Evolutionary conservation across 2,113 vertebrate genomes (phyloP), one percentile per base, ranked within the genome.

Genomic region (Cynopterus brachyotis): DNA sequence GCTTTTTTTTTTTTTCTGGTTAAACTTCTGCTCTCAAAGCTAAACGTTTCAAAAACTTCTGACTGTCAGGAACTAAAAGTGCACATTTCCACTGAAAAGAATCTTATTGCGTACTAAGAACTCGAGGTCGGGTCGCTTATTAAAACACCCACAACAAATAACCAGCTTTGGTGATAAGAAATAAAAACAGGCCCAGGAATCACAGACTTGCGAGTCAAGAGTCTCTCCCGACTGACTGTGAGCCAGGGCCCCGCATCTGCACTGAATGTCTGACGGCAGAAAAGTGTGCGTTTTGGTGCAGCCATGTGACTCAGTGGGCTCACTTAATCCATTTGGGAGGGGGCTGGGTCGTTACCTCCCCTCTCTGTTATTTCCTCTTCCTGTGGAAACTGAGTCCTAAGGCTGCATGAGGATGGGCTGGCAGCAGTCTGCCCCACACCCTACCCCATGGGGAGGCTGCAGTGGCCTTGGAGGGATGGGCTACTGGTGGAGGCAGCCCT

Each of bases 21-120:
- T 40, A 64, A 83, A 75, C 4, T 59, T 81, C 24, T 78, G 22
- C 47, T 95, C 88, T 91, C n/a, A 76, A 95, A 90, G 60, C 81
- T 75, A 67, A 60, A 66, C 59, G n/a, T 73, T 93, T 73, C 24
- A 12, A 73, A 64, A 22, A n/a, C 2, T 17, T 50, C 30, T 79
- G 80, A 60, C 7, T 37, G 11, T 28, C 22, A 89, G 22, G 75
- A 81, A 75, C 47, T 72, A 35, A 88, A 88, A 91, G 45, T 53
- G 17, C 15, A 50, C 45, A 59, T 89, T n/a, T 57, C 30, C 35
- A 55, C 62, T 88, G 30, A 37, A 75, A 80, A 50, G 69, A 19
- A 45, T 40, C 28, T 4, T 35, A 69, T 24, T 26, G 47, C 15
- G 30, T 76, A 53, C 16, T 10, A 60, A 69, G 32, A n/a, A 55